A percentile compares a stretch with the other conserved stretches of the same genome.
phyloP scores from a whole-genome alignment of 2,888 invertebrate genomes.

The Dasypogon diadema region DNA sequence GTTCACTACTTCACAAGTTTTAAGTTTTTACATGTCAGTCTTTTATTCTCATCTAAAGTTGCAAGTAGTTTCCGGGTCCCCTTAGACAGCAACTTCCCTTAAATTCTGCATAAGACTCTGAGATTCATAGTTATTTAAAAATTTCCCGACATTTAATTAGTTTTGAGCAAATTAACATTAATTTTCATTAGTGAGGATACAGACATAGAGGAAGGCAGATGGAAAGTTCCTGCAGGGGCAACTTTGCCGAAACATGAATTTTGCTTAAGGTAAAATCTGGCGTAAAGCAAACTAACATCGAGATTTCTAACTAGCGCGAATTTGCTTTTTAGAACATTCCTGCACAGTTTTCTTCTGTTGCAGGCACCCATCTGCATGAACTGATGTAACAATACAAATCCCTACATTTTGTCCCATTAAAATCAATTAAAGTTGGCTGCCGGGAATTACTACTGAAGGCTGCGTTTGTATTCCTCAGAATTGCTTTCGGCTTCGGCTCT shows the following conservation, averaged over 20 bases:
- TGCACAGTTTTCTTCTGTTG: constrained; percentile 11
- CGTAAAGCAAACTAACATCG: constrained; percentile 23
- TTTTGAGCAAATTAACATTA: constrained; percentile 67
- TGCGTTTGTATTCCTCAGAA: background rate
- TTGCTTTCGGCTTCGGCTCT: background rate
- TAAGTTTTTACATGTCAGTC: too few relatives aligned
- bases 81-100: constrained; percentile 35
- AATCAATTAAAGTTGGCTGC: constrained; percentile 44
- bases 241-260: constrained; percentile 52
- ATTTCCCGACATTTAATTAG: constrained; percentile 63
- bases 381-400: constrained; percentile 19
- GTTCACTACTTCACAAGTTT: too few relatives aligned
- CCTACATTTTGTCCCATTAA: constrained; percentile 35
- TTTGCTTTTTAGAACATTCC: constrained; percentile 7
- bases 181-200: constrained; percentile 62
- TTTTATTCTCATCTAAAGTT: too few relatives aligned
- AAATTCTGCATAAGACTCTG: constrained; percentile 55
- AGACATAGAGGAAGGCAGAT: constrained; percentile 13
- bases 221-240: constrained; percentile 14
- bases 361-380: background rate
- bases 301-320: background rate
- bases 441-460: constrained; percentile 14
- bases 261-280: constrained; percentile 48
- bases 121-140: constrained; percentile 55
- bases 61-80: too few relatives aligned